These are phyloP conservation scores for Nineta flava DNA, from an alignment of 2,888 invertebrate genomes.

Conservation along the genomic window DNA sequence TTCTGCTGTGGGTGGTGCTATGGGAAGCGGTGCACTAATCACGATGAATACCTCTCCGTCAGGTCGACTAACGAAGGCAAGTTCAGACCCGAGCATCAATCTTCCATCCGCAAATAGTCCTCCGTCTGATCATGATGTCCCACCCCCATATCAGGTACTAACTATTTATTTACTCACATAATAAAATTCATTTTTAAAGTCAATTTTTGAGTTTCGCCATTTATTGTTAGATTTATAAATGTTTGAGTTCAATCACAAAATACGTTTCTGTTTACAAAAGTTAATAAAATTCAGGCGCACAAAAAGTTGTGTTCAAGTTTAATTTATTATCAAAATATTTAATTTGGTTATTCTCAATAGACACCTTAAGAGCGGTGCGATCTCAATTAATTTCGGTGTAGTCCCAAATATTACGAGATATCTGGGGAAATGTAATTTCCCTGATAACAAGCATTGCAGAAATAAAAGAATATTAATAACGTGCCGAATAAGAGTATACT, in stretches of 20 bases:
- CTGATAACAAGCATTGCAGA: no score
- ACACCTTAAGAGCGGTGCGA: no score
- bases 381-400: no score
- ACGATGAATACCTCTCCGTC: constrained; percentile 9
- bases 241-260: not conserved
- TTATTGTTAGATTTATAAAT: not conserved
- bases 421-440: no score
- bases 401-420: no score
- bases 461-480: no score
- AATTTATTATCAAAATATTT: no score
- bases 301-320: no score
- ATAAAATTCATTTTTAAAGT: not conserved
- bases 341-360: no score
- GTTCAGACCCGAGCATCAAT: constrained; percentile 79
- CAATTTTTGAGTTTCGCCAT: not conserved
- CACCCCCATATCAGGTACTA: constrained; percentile 72
- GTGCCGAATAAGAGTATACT: no score
- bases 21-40: constrained; percentile 36
- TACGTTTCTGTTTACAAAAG: no score
- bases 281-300: no score
- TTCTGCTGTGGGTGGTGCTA: constrained; percentile 39
- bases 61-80: constrained; percentile 49
- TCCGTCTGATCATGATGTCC: constrained; percentile 65
- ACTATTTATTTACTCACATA: not conserved
- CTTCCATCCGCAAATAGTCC: constrained; percentile 48